Base-by-base conservation (phyloP, 2,888 invertebrate species). In the Eupithecia centaureata region DNA sequence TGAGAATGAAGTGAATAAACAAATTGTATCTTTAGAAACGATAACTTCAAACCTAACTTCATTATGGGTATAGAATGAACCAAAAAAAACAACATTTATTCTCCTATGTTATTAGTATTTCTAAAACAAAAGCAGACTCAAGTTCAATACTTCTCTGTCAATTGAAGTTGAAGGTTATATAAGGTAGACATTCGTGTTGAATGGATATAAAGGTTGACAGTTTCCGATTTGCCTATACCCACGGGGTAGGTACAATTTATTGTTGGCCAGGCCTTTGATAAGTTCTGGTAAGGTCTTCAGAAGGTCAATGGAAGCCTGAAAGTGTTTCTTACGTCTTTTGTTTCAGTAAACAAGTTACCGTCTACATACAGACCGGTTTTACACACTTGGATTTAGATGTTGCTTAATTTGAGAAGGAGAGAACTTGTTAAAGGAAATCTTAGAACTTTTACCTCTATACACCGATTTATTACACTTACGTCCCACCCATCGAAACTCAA, bases 161-260 rank as follows among this genome's bases (percentile, higher is more conserved):
- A 56, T 28, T 30, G 5, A 28, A 68, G 59, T 58, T 61, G 70
- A 73, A 77, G 72, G 72, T 73, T 72, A n/a, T n/a, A n/a, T n/a
- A n/a, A n/a, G n/a, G n/a, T n/a, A 73, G 63, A 63, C 66, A 70
- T 76, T 77, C 77, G 74, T 77, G 75, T 70, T 67, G 70, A 65
- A 65, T 72, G 68, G 69, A 60, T 68, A 76, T 76, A 73, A 75
- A 70, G 70, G 68, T 71, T 76, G 76, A 76, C 74, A 75, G 74
- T 70, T 30, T 73, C 64, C 70, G 73, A 76, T 72, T 67, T 65
- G 73, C 68, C 63, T 73, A 63, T 63, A 71, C 68, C 61, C 18
- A 32, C 57, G 18, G 22, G 57, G 22, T 57, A 27, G 52, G 52
- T 1, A 68, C 57, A 64, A 70, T 70, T 70, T 74, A 73, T 66